Evolutionary conservation across 2,113 vertebrate species (phyloP).

Genomic region (Sceloporus tristichus): DNA sequence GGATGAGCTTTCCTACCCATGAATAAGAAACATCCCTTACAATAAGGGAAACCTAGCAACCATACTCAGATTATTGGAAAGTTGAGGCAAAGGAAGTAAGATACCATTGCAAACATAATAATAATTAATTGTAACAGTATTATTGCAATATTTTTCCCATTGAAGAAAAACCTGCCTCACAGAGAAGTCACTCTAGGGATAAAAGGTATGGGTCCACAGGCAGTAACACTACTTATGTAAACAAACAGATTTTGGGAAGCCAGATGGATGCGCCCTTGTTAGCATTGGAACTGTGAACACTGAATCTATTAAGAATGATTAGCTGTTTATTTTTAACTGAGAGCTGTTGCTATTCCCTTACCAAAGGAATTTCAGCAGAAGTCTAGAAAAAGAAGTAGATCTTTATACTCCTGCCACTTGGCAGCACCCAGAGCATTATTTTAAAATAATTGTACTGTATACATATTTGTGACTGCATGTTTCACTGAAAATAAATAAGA

Average conservation of each 20-base stretch:
- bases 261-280: constrained; percentile 28
- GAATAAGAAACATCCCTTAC: neutral
- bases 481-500: neutral
- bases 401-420: neutral
- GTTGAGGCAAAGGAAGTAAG: neutral
- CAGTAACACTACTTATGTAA: neutral
- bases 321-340: constrained; percentile 57
- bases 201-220: constrained; percentile 16
- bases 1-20: too few species aligned
- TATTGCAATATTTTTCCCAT: neutral
- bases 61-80: neutral
- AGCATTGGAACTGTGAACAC: constrained; percentile 54
- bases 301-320: constrained; percentile 62
- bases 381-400: constrained; percentile 22
- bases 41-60: neutral
- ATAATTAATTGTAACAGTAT: neutral
- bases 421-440: neutral
- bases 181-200: neutral
- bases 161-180: neutral
- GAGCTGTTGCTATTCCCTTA: constrained; percentile 39
- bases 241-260: constrained; percentile 48
- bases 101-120: neutral
- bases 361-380: constrained; percentile 48
- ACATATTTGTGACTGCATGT: neutral
- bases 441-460: neutral